Percentiles rank a stretch among this genome's conserved stretches.
phyloP scores from a whole-genome alignment of 2,113 vertebrate species.

The Pampusana beccarii region DNA sequence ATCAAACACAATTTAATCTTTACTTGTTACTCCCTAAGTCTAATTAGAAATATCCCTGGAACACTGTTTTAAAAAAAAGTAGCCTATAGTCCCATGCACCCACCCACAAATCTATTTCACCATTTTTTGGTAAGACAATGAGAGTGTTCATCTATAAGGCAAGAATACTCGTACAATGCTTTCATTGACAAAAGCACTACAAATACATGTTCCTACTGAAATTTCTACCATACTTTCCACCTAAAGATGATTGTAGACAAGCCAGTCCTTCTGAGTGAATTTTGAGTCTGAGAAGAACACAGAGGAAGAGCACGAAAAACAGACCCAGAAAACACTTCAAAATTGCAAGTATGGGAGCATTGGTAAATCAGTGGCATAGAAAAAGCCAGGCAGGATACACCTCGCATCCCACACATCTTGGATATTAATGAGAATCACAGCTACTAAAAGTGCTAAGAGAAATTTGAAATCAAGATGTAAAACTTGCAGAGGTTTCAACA shows the following conservation, averaged over 20 bases:
- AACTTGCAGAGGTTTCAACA: not conserved
- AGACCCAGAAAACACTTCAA: not conserved
- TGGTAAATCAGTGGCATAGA: not conserved
- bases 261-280: not conserved
- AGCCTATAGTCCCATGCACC: not conserved
- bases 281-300: not conserved
- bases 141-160: not conserved
- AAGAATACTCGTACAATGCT: not conserved
- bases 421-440: not conserved
- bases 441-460: not conserved
- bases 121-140: not conserved
- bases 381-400: not conserved
- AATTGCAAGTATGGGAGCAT: not conserved
- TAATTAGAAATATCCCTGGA: not conserved
- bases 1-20: not conserved
- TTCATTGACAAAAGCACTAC: not conserved
- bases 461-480: not conserved
- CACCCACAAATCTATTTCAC: not conserved
- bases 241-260: not conserved
- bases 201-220: accelerated
- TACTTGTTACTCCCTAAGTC: not conserved
- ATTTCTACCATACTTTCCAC: not conserved
- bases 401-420: not conserved
- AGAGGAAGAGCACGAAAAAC: not conserved
- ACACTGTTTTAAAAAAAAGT: not conserved